Evolutionary conservation across 2,113 vertebrate species (phyloP), one percentile per base, ranked within the genome.

Genomic region (Pimephales promelas): DNA sequence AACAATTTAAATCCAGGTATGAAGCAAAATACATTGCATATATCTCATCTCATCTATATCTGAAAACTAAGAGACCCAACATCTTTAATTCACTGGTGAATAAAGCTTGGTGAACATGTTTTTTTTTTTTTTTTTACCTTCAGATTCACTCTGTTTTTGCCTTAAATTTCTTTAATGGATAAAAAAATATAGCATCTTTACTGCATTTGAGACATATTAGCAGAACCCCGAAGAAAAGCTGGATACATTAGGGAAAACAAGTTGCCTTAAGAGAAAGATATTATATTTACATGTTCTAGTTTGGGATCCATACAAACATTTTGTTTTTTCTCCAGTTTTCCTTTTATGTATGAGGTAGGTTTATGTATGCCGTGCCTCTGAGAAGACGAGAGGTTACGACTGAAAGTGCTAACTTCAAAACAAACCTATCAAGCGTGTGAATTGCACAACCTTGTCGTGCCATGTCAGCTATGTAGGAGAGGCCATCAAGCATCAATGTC

Each of bases 381-480:
- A 40, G 20, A 22, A 70, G 18, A 43, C 34, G 2, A 10, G 34
- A 70, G 20, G 20, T 43, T 70, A 70, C 40, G 31, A n/a, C 66
- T n/a, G 20, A 70, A 70, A 13, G 34, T 70, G 66, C 66, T 43
- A n/a, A 70, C 66, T 70, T 70, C 66, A 70, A 70, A 70, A 70
- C 66, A 70, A 70, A 43, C 66, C 66, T 20, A 6, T 70, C 66
- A 70, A 40, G 66, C 66, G 64, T 68, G 64, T 68, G 86, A 75
- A 54, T 83, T 75, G 86, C 87, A 59, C 36, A 73, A 68, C 84
- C 79, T 89, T 83, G 43, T 49, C 16, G 9, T 36, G 28, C 73
- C 73, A 76, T 56, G 49, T 56, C 28, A 36, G 73, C 73, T 76
- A 31, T 54, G 9, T 22, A 36, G 26, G 49, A 76, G 73, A 56